Conservation (phyloP, 2,888 invertebrate genomes). For the Tachina fera region DNA sequence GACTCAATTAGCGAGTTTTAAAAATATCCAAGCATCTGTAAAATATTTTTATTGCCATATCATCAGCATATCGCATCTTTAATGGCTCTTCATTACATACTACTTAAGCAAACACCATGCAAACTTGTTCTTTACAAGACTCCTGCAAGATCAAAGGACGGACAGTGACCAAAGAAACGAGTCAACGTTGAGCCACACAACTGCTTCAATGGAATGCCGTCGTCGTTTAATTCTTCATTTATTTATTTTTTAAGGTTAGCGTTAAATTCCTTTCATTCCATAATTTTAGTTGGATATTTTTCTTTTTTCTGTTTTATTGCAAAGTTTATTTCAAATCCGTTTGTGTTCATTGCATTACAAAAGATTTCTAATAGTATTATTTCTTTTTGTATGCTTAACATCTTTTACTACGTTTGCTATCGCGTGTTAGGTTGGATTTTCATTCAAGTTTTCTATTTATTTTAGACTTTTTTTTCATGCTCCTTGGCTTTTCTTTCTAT, state of each 20-base stretch:
- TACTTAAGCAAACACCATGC: slow-evolving; percentile 42
- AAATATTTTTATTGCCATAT: slow-evolving; percentile 29
- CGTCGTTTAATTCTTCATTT: slow-evolving; percentile 7
- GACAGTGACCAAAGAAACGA: neutral
- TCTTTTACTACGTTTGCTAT: slow-evolving; percentile 15
- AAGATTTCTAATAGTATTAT: slow-evolving; percentile 35
- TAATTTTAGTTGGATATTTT: slow-evolving; percentile 23
- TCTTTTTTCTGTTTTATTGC: slow-evolving; percentile 22
- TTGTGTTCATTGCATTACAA: slow-evolving; percentile 34
- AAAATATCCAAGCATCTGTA: neutral
- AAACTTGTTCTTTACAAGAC: neutral
- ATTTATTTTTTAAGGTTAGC: neutral
- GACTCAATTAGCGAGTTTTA: neutral
- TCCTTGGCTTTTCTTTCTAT: neutral
- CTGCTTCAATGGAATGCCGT: slow-evolving; percentile 40
- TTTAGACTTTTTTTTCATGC: slow-evolving; percentile 15
- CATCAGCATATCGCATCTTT: slow-evolving; percentile 15
- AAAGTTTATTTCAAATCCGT: slow-evolving; percentile 47
- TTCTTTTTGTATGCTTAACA: neutral
- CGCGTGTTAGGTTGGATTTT: slow-evolving; percentile 12
- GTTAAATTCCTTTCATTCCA: slow-evolving; percentile 38
- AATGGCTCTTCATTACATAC: slow-evolving; percentile 8
- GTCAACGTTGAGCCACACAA: neutral
- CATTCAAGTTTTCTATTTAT: slow-evolving; percentile 59
- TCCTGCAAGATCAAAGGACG: neutral